Conservation (phyloP, 2,888 invertebrate species). For the Ischnus inquisitorius region DNA sequence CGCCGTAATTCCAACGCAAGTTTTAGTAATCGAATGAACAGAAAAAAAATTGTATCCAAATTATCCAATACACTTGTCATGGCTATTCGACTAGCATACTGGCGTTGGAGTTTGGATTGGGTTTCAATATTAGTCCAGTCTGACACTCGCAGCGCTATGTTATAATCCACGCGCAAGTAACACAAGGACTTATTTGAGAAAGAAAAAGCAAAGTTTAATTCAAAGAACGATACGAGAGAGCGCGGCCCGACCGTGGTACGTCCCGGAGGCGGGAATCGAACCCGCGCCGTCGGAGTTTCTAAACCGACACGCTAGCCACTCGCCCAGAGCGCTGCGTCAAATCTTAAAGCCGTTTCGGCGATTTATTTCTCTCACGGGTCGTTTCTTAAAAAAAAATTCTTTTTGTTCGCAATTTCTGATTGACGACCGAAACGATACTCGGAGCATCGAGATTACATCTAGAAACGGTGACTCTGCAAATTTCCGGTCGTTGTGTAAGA, state of each 20-base stretch:
- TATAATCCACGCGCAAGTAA: constrained; percentile 68
- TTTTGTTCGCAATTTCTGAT: constrained; percentile 24
- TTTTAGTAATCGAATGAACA: constrained; percentile 20
- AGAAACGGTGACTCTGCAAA: constrained; percentile 18
- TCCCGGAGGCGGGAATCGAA: constrained; percentile 59
- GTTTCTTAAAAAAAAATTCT: constrained; percentile 25
- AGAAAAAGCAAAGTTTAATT: constrained; percentile 32
- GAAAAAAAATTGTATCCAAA: constrained; percentile 61
- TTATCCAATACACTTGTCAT: constrained; percentile 66
- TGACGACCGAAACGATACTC: constrained; percentile 4
- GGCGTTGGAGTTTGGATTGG: constrained; percentile 63
- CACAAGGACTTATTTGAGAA: constrained; percentile 69
- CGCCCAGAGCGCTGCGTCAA: neutral
- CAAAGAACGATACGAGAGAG: neutral
- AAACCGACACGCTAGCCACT: constrained; percentile 40
- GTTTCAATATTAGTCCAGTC: constrained; percentile 66
- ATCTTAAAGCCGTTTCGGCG: neutral
- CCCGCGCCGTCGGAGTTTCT: constrained; percentile 38
- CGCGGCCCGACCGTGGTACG: neutral
- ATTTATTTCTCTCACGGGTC: neutral
- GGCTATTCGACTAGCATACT: constrained; percentile 58
- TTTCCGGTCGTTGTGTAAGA: constrained; percentile 51
- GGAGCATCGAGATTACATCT: constrained; percentile 9
- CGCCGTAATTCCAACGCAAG: neutral
- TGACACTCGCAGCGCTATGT: constrained; percentile 69